Base-by-base conservation (phyloP, 2,113 vertebrate species). In the Mormyrus lacerda region DNA sequence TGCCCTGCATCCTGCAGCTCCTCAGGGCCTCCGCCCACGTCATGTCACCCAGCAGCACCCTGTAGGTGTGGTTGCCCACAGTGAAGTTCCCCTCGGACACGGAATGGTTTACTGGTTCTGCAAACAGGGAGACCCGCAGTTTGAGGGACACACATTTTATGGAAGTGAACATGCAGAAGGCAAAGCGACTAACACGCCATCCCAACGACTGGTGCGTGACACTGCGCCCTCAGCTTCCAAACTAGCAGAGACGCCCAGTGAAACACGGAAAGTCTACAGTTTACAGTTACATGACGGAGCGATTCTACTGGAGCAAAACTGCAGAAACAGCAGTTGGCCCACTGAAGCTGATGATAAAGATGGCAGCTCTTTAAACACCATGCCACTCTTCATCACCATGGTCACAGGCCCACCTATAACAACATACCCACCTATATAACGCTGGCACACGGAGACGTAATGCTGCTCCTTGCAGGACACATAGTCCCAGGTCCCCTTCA, bases 11-110 rank as follows among this genome's bases (percentile, higher is more conserved):
- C 31, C 89, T 92, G 93, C 98, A 99, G 53, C 94, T 94, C 89
- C 90, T 89, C 65, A 95, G 45, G 11, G 87, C 58, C 42, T 73
- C 87, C 0, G 5, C 7, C 87, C 87, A 88, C 2, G 61, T 73
- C 87, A 35, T 45, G n/a, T 47, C 27, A 19, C 55, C 87, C 39
- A 69, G 42, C 61, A 69, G 21, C 15, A 99, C 76, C 93, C 94
- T 95, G 92, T 98, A 95, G 48, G 95, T 96, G 89, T 97, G 94
- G 92, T 96, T 94, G 48, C 92, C 94, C 91, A 96, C 95, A 1
- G 21, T 88, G 31, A 97, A 15, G 0, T 95, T 92, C 86, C 94
- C 89, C 85, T 95, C 93, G 24, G 90, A 24, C 11, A 92, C 24
- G 65, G 89, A 4, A 0, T 89, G 92, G 87, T 90, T 91, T 82